Base-by-base conservation (phyloP, 2,113 vertebrate species). In the Cephalopterus ornatus region DNA sequence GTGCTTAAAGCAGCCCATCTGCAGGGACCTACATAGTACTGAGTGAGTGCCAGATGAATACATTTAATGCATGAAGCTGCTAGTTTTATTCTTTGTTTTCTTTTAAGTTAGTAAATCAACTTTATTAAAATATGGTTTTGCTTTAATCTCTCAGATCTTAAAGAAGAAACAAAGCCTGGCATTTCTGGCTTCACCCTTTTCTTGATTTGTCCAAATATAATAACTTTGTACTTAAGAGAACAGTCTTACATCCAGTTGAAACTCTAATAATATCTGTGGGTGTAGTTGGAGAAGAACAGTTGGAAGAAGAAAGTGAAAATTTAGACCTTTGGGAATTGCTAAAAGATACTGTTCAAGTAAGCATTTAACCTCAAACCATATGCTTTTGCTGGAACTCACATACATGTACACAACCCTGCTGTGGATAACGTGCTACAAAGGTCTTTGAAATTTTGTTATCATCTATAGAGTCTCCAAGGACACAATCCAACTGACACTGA, bases 101-200 rank as follows among this genome's bases (percentile, higher is more conserved):
- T 50, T 92, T 61, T 41, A 63, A 63, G 27, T 62, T 77, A 77
- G 19, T 82, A 74, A 85, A 92, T 76, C 46, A 59, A 52, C 77
- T 84, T 93, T 83, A 73, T 88, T 94, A 83, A 92, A 88, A 92
- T 59, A 47, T 30, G 33, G 20, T 59, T 95, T 96, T 90, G 24
- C 35, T 95, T 97, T 90, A 79, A 63, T 80, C 50, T 85, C n/a
- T 83, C 50, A 88, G 88, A 83, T 76, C 67, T 83, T 41, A 66
- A 63, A 88, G 35, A 65, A 81, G 27, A 89, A 93, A 53, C 18
- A 76, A 63, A 85, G 14, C 11, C 50, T 80, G 42, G 10, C 16
- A 42, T 61, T 82, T 53, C 42, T 92, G 39, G 24, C 11, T 83
- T 93, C 50, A 56, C 4, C 6, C 81, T 15, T 67, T 74, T 66